Percentiles rank a stretch among this genome's conserved stretches.
Conservation (phyloP, 2,888 invertebrate species). For the Meloe dianella region DNA sequence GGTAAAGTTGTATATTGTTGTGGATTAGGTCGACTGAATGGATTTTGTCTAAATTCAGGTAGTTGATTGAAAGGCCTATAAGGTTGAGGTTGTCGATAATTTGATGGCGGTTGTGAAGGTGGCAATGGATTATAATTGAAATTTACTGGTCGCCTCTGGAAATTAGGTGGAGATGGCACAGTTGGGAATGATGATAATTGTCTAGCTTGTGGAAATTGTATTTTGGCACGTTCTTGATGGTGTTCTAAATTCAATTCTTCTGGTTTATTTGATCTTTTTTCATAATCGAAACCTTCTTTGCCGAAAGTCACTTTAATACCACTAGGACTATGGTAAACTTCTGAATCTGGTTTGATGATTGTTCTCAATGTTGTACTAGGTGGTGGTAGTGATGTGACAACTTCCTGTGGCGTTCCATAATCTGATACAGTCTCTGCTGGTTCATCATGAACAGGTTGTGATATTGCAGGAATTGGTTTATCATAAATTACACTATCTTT, state of each 20-base stretch:
- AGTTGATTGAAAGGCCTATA: constrained; percentile 63
- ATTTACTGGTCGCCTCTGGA: constrained; percentile 35
- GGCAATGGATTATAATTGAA: constrained; percentile 13
- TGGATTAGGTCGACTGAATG: constrained; percentile 15
- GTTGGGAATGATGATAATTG: constrained; percentile 48
- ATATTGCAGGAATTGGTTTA: constrained; percentile 78
- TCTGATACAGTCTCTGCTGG: constrained; percentile 59
- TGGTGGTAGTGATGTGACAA: constrained; percentile 58
- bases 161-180: constrained; percentile 19
- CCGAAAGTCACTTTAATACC: constrained; percentile 85
- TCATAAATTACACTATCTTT: constrained; percentile 80
- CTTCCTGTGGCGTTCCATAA: constrained; percentile 37
- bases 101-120: constrained; percentile 10
- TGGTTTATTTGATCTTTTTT: constrained; percentile 57
- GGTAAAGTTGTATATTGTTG: constrained; percentile 40
- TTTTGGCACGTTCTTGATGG: constrained; percentile 30
- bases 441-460: constrained; percentile 68
- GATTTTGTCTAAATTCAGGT: constrained; percentile 32
- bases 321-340: constrained; percentile 79
- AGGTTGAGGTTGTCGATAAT: constrained; percentile 59
- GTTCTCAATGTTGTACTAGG: constrained; percentile 82
- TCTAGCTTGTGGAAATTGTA: constrained; percentile 45
- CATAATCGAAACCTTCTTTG: constrained; percentile 64
- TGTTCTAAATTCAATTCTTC: constrained; percentile 55
- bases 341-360: constrained; percentile 86